Percentiles rank a stretch among this genome's conserved stretches.
Evolutionary conservation across 2,797 vertebrate genomes (phyloP).

Genomic region (Okamejei kenojei): DNA sequence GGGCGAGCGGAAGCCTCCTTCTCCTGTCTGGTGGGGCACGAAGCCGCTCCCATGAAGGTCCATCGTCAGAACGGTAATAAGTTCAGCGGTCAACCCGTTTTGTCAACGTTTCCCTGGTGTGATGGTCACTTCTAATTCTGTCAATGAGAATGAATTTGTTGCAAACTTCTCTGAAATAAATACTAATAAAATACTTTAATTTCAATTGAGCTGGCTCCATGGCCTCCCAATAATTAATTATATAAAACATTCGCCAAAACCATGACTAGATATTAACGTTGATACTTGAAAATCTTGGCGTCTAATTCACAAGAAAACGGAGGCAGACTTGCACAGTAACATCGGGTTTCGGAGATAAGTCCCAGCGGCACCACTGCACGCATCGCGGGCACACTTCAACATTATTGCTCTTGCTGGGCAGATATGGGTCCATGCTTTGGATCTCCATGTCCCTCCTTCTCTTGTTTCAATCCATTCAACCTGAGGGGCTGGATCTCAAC

Average conservation of each 20-base stretch:
- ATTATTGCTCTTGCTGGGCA: too few relatives aligned
- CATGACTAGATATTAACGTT: background rate
- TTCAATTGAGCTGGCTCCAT: background rate
- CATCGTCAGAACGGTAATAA: background rate
- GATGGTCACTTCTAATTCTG: background rate
- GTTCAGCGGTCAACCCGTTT: background rate
- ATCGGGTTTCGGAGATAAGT: too few relatives aligned
- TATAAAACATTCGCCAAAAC: background rate
- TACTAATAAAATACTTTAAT: background rate
- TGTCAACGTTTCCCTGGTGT: background rate
- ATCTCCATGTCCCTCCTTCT: too few relatives aligned
- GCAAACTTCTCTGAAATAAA: background rate
- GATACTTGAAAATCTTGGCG: too few relatives aligned
- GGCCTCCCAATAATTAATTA: background rate
- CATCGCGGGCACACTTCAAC: too few relatives aligned
- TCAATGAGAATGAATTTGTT: background rate
- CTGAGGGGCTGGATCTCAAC: too few relatives aligned
- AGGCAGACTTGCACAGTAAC: too few relatives aligned
- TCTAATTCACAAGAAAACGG: too few relatives aligned
- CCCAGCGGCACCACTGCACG: too few relatives aligned
- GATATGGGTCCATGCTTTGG: too few relatives aligned
- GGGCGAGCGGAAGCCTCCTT: background rate
- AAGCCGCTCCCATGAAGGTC: background rate
- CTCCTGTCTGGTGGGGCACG: background rate
- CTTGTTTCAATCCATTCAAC: too few relatives aligned